Evolutionary conservation across 2,888 invertebrate species (phyloP).

Genomic region (Cataglyphis albicans): DNA sequence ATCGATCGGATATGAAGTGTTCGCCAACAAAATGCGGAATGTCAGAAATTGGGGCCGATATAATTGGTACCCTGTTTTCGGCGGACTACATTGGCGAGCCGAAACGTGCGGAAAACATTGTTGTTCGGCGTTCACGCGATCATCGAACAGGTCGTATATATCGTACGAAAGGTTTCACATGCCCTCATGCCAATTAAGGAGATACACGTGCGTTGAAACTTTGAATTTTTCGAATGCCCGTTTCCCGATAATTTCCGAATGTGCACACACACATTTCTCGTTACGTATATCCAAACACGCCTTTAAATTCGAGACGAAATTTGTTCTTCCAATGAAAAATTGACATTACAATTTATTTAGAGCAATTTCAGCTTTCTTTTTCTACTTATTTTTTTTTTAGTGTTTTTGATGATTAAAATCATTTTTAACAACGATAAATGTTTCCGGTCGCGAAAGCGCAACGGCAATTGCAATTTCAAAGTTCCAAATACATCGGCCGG

Average conservation of each 20-base stretch:
- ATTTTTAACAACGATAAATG: constrained; percentile 8
- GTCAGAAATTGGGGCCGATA: constrained; percentile 57
- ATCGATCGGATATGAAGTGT: constrained; percentile 21
- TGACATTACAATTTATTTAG: not conserved
- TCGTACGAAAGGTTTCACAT: constrained; percentile 60
- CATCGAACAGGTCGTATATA: constrained; percentile 12
- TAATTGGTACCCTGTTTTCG: constrained; percentile 75
- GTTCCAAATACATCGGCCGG: not conserved
- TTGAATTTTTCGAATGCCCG: constrained; percentile 27
- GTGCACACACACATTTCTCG: not conserved
- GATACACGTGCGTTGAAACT: constrained; percentile 25
- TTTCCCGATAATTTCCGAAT: not conserved
- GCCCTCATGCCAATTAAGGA: constrained; percentile 57
- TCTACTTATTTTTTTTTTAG: not conserved
- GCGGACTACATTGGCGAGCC: constrained; percentile 63
- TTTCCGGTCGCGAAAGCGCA: not conserved
- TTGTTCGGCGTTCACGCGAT: constrained; percentile 50
- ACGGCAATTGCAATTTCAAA: constrained; percentile 14
- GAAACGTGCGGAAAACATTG: constrained; percentile 61
- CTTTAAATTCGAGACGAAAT: not conserved
- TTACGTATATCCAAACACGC: not conserved
- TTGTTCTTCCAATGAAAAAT: not conserved
- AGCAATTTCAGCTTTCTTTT: not conserved
- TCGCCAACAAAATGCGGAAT: constrained; percentile 25
- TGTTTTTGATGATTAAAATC: not conserved